phyloP scores from a whole-genome alignment of 2,113 vertebrate genomes.

The Lepidothrix coronata region DNA sequence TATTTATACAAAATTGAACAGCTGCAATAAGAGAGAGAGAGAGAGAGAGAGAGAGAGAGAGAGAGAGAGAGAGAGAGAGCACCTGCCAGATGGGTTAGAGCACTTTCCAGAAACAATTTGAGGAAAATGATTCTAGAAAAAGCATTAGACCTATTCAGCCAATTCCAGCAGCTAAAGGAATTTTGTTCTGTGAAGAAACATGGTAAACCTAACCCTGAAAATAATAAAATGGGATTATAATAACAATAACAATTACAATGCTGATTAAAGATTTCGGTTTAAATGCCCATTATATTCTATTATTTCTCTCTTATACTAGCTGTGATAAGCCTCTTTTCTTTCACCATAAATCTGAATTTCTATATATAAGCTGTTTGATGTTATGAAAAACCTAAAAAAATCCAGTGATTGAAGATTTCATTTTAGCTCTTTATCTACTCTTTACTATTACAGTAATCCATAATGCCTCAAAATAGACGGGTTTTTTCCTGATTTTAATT shows the following conservation, averaged over 20 bases:
- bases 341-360: background rate
- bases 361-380: background rate
- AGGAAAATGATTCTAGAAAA: background rate
- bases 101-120: background rate
- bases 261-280: background rate
- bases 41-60: background rate
- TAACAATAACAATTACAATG: background rate
- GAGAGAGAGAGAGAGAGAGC: background rate
- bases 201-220: background rate
- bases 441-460: background rate
- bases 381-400: background rate
- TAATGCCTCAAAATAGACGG: background rate
- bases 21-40: background rate
- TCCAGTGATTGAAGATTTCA: background rate
- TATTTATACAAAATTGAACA: constrained; percentile 15
- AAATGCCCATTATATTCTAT: background rate
- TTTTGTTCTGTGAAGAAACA: background rate
- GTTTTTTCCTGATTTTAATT: background rate
- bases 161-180: background rate
- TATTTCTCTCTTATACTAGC: background rate
- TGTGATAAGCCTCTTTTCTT: background rate
- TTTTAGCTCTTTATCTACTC: background rate
- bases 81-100: background rate
- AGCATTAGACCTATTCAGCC: background rate
- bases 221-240: background rate